Evolutionary conservation across 1,140 invertebrate species (phyloP), one percentile per base, ranked within the genome.

Genomic region (Ctenoplectra terminalis): DNA sequence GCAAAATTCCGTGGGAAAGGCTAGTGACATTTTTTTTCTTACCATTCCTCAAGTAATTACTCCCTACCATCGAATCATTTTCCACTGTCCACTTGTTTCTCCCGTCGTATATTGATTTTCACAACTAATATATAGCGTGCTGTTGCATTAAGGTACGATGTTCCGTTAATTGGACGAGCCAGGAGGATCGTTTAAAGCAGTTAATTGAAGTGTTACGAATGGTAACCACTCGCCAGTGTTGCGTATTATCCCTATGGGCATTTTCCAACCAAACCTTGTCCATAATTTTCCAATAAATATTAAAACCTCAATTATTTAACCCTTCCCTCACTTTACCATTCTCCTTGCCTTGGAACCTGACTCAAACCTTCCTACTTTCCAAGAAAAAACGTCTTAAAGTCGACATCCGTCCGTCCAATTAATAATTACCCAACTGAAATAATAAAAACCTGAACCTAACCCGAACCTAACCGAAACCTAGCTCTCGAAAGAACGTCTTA

Each of bases 1-100:
- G 48, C 61, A 63, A 82, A 83, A 84, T 37, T 80, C 64, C 70
- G 56, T 58, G 81, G 67, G 29, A 56, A 72, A 61, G 40, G 13
- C 58, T 5, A 9, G 26, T 9, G 29, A 74, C 31, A 46, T 37
- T 48, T 37, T 34, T 26, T 29, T 11, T 75, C 17, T 15, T 7
- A 0, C 4, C 26, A 0, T 15, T 40, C 11, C 11, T 29, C 26
- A 17, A n/a, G 26, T 63, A 58, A 60, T 58, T 43, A 17, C 56
- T 26, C 34, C n/a, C 6, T 17, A 11, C 48, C 67, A 17, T 9
- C 17, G 9, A 26, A 23, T 31, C 20, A n/a, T 46, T 17, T 9
- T 58, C 26, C 40, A 17, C 20, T 43, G 9, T 72, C 26, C 52
- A 20, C 52, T 29, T 7, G 37, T 5, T 26, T 31, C 8, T 13